Conservation (phyloP, 92 coral and sea anemone species). For the Phenganax marumi region DNA sequence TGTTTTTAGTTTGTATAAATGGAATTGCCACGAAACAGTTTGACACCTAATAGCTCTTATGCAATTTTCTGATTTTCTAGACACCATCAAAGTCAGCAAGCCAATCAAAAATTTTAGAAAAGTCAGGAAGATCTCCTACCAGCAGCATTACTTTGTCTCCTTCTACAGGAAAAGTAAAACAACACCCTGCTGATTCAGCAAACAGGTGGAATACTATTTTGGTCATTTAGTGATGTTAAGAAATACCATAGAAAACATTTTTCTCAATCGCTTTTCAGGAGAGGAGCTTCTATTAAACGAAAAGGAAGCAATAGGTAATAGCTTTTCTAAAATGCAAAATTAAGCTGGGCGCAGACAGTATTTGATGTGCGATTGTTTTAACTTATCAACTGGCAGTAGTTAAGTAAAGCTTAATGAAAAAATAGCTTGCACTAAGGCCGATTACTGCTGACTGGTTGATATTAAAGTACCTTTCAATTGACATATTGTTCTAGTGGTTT, state of each 20-base stretch:
- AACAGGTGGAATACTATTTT: neutral
- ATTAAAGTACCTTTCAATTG: neutral
- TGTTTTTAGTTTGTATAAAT: neutral
- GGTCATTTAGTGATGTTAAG: no score
- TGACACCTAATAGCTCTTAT: neutral
- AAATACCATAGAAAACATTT: no score
- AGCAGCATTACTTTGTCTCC: slow-evolving; percentile 21
- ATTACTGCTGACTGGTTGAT: no score
- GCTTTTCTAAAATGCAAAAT: neutral
- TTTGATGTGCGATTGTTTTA: neutral
- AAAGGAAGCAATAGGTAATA: slow-evolving; percentile 14
- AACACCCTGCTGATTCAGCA: neutral
- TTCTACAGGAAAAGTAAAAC: neutral
- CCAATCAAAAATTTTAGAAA: slow-evolving; percentile 12
- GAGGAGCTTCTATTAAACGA: neutral
- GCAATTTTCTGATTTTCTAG: neutral
- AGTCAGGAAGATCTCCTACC: slow-evolving; percentile 1
- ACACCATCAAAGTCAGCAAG: slow-evolving; percentile 11
- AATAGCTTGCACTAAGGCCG: no score
- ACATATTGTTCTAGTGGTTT: slow-evolving; percentile 17
- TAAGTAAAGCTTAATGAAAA: no score
- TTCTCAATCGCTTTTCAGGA: neutral
- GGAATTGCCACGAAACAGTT: neutral
- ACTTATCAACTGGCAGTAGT: neutral
- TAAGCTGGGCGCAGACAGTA: neutral